These are phyloP conservation scores for Caenorhabditis becei DNA, from an alignment of 2,888 invertebrate genomes.

Conservation along the genomic window DNA sequence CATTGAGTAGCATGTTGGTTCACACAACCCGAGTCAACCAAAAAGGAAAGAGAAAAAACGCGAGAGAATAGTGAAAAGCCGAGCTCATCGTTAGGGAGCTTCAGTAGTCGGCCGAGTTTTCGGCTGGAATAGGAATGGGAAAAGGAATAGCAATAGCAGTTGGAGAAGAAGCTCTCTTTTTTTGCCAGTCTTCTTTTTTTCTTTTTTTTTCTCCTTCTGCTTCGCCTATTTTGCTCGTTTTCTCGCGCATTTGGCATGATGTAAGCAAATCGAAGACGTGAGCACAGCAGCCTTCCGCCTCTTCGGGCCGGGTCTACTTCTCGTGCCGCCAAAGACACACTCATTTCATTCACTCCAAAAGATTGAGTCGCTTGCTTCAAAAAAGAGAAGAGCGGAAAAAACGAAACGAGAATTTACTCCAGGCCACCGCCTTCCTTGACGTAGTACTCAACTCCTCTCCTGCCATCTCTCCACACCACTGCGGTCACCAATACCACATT, in stretches of 20 bases:
- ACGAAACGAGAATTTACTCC: slow-evolving; percentile 9
- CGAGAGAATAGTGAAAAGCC: background rate
- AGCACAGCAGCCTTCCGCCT: slow-evolving; percentile 11
- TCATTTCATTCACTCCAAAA: slow-evolving; percentile 44
- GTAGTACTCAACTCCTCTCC: background rate
- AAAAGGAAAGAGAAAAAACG: slow-evolving; percentile 9
- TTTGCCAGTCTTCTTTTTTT: slow-evolving; percentile 39
- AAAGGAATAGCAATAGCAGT: slow-evolving; percentile 13
- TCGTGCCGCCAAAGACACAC: slow-evolving; percentile 39
- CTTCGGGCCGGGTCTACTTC: slow-evolving; percentile 9
- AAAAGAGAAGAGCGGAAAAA: slow-evolving; percentile 1
- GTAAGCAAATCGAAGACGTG: slow-evolving; percentile 61
- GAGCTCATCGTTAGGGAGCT: slow-evolving; percentile 42
- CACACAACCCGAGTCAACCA: background rate
- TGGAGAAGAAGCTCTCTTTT: slow-evolving; percentile 17
- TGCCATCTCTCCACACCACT: background rate
- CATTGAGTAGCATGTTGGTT: no score
- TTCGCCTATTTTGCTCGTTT: slow-evolving; percentile 52
- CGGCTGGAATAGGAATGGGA: slow-evolving; percentile 23
- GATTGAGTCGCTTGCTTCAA: slow-evolving; percentile 30
- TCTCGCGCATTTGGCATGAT: slow-evolving; percentile 56
- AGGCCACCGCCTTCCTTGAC: background rate
- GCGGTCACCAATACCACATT: slow-evolving; percentile 14
- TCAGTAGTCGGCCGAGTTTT: slow-evolving; percentile 23
- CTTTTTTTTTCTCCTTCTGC: slow-evolving; percentile 32